Base-by-base conservation (phyloP, 2,888 invertebrate genomes). In the Spilarctia lutea region DNA sequence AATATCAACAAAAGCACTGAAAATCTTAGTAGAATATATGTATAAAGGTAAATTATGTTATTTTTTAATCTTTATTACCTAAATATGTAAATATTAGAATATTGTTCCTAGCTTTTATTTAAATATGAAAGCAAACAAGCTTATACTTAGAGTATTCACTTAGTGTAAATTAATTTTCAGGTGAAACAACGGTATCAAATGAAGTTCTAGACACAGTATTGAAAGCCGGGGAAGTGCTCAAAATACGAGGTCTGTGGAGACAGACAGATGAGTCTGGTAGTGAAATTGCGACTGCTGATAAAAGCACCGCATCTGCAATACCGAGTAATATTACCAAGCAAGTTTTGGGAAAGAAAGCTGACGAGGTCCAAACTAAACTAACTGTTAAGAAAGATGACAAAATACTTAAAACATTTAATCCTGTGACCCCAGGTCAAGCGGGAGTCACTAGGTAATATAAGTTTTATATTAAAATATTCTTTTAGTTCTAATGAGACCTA, bases 21-120 rank as follows among this genome's bases (percentile, higher is more conserved):
- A 98, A 91, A 97, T 98, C 79, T 95, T 98, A 30, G 97, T 98
- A 65, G 98, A 98, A 87, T 98, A 98, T 90, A 98, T 98, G 98
- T 98, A 98, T 93, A 97, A 97, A 91, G 97, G 97, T 85, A 88
- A n/a, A n/a, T n/a, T 63, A 18, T 27, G 16, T 27, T 63, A 18
- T 7, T 63, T 27, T 63, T 63, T 2, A 30, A 27, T 11, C 4
- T 60, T 39, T n/a, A n/a, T n/a, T n/a, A n/a, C n/a, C n/a, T n/a
- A n/a, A n/a, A 1, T n/a, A 27, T 27, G 24, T 52, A 24, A n/a
- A 24, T 52, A 10, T 24, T 52, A 60, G 10, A 56, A 39, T 39
- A 7, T 6, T 8, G 39, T 39, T 39, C 39, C 39, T 7, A 39
- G 39, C 39, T 39, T 39, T 39, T 39, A 11, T 45, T 45, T 10